Conservation (phyloP, 2,888 invertebrate genomes). For the Parnassius orleans region DNA sequence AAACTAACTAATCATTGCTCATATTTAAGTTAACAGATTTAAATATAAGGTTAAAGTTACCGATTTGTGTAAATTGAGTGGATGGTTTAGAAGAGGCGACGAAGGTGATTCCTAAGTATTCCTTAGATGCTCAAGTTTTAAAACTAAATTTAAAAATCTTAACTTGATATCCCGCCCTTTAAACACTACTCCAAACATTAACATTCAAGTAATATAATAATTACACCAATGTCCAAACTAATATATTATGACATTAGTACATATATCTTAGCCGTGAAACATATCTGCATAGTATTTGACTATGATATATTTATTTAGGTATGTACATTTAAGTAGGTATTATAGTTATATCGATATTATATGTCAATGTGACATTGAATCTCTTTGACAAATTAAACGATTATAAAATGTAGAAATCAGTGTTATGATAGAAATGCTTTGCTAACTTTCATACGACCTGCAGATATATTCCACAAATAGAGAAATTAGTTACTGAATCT, state of each 20-base stretch:
- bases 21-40: background rate
- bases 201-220: background rate
- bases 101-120: background rate
- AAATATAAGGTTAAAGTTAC: background rate
- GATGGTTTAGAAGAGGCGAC: background rate
- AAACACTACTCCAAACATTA: background rate
- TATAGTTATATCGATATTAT: no score
- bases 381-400: background rate
- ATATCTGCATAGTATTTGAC: background rate
- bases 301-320: no score
- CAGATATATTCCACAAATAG: no score
- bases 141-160: no score
- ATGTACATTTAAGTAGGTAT: no score
- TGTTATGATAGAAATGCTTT: no score
- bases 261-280: background rate
- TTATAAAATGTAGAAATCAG: no score
- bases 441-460: no score
- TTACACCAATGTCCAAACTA: background rate
- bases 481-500: no score
- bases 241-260: no score
- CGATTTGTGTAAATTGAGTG: background rate
- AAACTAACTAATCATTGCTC: background rate
- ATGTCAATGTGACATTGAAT: conserved; percentile 2
- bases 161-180: background rate
- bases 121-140: background rate